These are phyloP conservation scores for Bubalus kerabau DNA, from an alignment of 2,113 vertebrate species.

Conservation along the genomic window DNA sequence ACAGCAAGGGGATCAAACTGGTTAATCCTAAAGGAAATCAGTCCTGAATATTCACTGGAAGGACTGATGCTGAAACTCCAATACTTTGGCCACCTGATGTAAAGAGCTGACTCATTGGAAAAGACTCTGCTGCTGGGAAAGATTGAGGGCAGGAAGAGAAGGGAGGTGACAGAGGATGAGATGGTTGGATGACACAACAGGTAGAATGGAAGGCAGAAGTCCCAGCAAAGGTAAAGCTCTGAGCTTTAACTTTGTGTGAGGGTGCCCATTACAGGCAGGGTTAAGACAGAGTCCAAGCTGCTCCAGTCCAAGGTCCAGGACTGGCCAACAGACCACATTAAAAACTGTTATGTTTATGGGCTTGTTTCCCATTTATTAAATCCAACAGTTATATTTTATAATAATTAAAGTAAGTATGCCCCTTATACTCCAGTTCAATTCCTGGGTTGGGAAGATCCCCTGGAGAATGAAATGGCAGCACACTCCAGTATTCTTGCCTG, in stretches of 20 bases:
- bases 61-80: background rate
- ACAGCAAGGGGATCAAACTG: background rate
- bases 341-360: background rate
- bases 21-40: background rate
- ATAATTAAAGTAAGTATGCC: background rate
- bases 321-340: background rate
- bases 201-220: background rate
- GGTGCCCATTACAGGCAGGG: background rate
- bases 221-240: background rate
- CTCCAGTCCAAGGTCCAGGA: background rate
- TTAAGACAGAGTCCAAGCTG: background rate
- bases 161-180: background rate
- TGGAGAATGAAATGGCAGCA: background rate
- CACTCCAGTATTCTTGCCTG: background rate
- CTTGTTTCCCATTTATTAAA: background rate
- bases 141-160: background rate
- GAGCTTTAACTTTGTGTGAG: background rate
- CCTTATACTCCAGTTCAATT: background rate
- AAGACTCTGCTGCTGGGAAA: background rate
- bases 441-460: background rate
- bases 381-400: background rate
- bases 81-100: background rate
- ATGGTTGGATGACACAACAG: background rate
- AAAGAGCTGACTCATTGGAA: background rate
- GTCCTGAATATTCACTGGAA: background rate